phyloP scores from a whole-genome alignment of 2,888 invertebrate species.

The Ceramica pisi region DNA sequence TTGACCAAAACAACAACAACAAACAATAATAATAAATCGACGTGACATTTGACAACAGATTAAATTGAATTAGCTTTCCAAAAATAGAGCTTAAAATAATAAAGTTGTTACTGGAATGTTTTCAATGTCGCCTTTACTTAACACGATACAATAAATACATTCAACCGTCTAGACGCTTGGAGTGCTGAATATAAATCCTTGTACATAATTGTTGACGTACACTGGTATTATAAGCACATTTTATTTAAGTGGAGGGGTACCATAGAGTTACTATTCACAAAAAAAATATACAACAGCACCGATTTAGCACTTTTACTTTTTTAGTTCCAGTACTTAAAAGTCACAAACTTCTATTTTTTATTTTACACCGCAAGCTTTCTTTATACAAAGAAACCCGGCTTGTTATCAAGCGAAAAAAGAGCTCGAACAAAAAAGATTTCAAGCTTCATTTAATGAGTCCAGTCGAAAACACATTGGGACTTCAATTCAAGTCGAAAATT shows the following conservation, averaged over 20 bases:
- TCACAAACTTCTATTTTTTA: slow-evolving; percentile 27
- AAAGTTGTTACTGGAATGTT: slow-evolving; percentile 6
- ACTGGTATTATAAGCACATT: slow-evolving; percentile 13
- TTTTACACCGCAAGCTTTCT: slow-evolving; percentile 1
- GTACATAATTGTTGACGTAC: slow-evolving; percentile 5
- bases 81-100: slow-evolving; percentile 15
- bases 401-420: slow-evolving; percentile 33
- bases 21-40: slow-evolving; percentile 1
- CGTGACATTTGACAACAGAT: slow-evolving; percentile 8
- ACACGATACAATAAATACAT: slow-evolving; percentile 30
- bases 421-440: slow-evolving; percentile 31
- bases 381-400: slow-evolving; percentile 22
- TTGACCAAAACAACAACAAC: not conserved
- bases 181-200: slow-evolving; percentile 25
- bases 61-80: slow-evolving; percentile 1
- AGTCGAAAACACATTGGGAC: slow-evolving; percentile 29
- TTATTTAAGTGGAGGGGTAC: slow-evolving; percentile 20
- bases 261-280: not conserved
- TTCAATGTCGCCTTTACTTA: slow-evolving; percentile 23
- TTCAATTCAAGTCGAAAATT: slow-evolving; percentile 29
- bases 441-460: slow-evolving; percentile 42
- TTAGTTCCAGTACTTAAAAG: slow-evolving; percentile 4
- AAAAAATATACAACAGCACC: slow-evolving; percentile 8
- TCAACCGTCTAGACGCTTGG: slow-evolving; percentile 38
- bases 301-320: slow-evolving; percentile 24